Conservation (phyloP, 2,888 invertebrate species). For the Amblyteles armatorius region DNA sequence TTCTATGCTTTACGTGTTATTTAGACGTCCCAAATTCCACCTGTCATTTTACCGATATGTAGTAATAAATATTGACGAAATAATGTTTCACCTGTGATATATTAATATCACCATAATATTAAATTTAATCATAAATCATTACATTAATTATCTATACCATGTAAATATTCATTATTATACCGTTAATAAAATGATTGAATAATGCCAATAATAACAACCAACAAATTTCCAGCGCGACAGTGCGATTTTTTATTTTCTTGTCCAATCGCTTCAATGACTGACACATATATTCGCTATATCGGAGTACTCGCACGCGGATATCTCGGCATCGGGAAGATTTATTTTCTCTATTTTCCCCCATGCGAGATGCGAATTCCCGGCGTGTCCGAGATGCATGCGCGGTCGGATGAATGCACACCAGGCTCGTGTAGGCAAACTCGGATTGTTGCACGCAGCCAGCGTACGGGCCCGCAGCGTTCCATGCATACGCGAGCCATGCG, state of each 20-base stretch:
- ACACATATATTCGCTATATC: neutral
- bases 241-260: neutral
- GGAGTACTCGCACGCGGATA: constrained; percentile 6
- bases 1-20: too few species aligned
- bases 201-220: too few species aligned
- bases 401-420: constrained; percentile 57
- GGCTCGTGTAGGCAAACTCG: constrained; percentile 51
- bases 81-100: too few species aligned
- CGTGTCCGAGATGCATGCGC: constrained; percentile 60
- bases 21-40: too few species aligned
- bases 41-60: too few species aligned
- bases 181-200: too few species aligned
- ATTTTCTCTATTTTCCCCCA: constrained; percentile 37
- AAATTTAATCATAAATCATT: too few species aligned
- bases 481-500: constrained; percentile 24
- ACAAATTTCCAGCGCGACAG: too few species aligned
- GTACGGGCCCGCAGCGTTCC: constrained; percentile 45
- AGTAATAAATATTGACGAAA: too few species aligned
- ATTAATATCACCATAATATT: too few species aligned
- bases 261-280: neutral
- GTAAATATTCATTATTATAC: too few species aligned
- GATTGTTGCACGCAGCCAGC: constrained; percentile 52
- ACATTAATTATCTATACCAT: too few species aligned
- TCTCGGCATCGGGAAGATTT: constrained; percentile 45
- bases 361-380: constrained; percentile 58